Evolutionary conservation across 2,888 invertebrate species (phyloP).

Genomic region (Sturmia bella): DNA sequence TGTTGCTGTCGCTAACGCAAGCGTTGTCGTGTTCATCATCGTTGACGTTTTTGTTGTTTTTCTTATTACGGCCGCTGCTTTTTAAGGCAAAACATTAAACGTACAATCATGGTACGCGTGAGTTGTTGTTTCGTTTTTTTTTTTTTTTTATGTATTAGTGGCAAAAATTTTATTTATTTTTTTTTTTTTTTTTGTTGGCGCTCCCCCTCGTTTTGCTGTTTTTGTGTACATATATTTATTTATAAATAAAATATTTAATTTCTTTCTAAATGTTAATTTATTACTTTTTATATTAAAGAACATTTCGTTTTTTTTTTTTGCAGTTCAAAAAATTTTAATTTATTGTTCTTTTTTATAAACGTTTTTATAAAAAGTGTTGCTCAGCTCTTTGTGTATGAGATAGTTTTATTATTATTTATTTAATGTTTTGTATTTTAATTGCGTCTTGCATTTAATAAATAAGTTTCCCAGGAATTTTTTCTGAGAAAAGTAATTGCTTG

Average conservation of each 20-base stretch:
- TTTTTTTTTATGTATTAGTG: slow-evolving; percentile 26
- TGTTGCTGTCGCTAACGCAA: slow-evolving; percentile 39
- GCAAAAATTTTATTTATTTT: slow-evolving; percentile 24
- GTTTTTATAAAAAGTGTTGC: slow-evolving; percentile 18
- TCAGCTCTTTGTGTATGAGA: slow-evolving; percentile 39
- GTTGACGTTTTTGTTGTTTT: slow-evolving; percentile 29
- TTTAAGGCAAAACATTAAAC: slow-evolving; percentile 42
- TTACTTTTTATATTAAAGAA: slow-evolving; percentile 34
- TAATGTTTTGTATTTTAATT: slow-evolving; percentile 44
- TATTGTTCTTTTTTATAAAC: slow-evolving; percentile 40
- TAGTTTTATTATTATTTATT: slow-evolving; percentile 25
- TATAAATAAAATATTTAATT: slow-evolving; percentile 29
- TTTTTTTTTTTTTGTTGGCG: slow-evolving; percentile 47
- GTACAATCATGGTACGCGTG: slow-evolving; percentile 57
- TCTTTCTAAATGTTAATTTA: slow-evolving; percentile 47
- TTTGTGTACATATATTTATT: not conserved
- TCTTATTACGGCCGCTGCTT: slow-evolving; percentile 3
- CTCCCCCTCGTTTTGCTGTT: slow-evolving; percentile 50
- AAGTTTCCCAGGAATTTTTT: slow-evolving; percentile 40
- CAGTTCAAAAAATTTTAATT: slow-evolving; percentile 43
- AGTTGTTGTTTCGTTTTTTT: slow-evolving; percentile 59
- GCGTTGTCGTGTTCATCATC: slow-evolving; percentile 40
- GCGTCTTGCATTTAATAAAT: slow-evolving; percentile 31
- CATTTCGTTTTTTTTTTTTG: slow-evolving; percentile 11
- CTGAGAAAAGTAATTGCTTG: too few relatives aligned